Conservation (phyloP, 2,888 invertebrate genomes). For the Amphipyra berbera region DNA sequence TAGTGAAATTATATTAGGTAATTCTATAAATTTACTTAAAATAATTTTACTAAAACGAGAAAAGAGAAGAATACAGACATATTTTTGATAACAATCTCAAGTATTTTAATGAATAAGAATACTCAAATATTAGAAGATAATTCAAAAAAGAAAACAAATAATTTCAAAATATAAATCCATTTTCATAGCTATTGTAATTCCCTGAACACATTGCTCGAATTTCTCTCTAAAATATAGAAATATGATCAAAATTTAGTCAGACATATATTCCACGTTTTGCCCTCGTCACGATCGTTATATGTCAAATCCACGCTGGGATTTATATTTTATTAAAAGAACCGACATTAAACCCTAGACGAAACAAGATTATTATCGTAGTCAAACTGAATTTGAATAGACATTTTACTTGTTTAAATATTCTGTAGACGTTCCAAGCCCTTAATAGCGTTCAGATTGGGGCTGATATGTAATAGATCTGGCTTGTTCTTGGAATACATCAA, state of each 20-base stretch:
- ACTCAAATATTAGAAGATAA: no score
- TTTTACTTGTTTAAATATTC: conserved; percentile 7
- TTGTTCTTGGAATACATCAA: conserved; percentile 4
- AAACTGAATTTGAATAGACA: conserved; percentile 4
- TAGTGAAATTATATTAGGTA: background rate
- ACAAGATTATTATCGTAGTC: conserved; percentile 21
- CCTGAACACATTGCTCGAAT: background rate
- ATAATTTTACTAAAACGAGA: no score
- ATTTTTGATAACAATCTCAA: no score
- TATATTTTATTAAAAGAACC: conserved; percentile 39
- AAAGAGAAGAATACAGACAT: no score
- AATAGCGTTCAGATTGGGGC: background rate
- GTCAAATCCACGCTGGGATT: conserved; percentile 32
- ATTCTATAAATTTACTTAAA: no score
- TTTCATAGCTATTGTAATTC: background rate
- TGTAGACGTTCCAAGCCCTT: background rate
- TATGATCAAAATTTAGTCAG: conserved; percentile 2
- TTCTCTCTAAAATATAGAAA: conserved; percentile 13
- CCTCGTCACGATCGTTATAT: conserved; percentile 10
- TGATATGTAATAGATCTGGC: background rate
- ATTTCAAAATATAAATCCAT: background rate
- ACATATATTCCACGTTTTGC: conserved; percentile 1
- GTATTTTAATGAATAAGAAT: no score
- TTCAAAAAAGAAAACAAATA: background rate
- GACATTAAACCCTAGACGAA: conserved; percentile 4